phyloP scores from a whole-genome alignment of 1,140 invertebrate genomes.

The Drosophila kepulauana region DNA sequence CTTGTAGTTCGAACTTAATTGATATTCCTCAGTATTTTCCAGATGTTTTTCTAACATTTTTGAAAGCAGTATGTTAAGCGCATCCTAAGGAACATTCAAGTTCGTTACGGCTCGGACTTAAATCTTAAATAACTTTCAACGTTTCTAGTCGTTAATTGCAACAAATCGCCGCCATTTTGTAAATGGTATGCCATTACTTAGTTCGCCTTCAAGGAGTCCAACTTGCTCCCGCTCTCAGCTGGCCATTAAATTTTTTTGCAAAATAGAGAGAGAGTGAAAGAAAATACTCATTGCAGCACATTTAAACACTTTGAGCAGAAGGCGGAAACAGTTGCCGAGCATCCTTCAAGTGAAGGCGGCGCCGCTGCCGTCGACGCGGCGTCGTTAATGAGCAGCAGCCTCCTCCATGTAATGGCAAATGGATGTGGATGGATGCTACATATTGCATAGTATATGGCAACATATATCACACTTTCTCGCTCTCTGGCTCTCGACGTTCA shows the following conservation, averaged over 20 bases:
- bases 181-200: conserved; percentile 66
- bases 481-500: background rate
- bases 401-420: conserved; percentile 46
- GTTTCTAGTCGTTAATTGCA: conserved; percentile 68
- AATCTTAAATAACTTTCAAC: conserved; percentile 62
- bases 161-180: conserved; percentile 74
- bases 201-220: conserved; percentile 22
- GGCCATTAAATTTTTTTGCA: conserved; percentile 63
- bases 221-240: conserved; percentile 1
- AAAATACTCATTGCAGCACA: conserved; percentile 37
- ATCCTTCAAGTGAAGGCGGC: conserved; percentile 67
- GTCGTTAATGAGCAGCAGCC: conserved; percentile 69
- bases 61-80: background rate
- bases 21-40: background rate
- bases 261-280: conserved; percentile 24
- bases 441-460: background rate
- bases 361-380: conserved; percentile 33
- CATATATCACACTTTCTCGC: conserved; percentile 10
- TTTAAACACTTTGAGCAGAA: conserved; percentile 36
- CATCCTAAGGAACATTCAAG: conserved; percentile 7
- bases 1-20: conserved; percentile 4
- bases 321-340: conserved; percentile 65
- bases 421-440: conserved; percentile 8
- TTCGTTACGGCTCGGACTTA: background rate
- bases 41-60: conserved; percentile 1